A percentile compares a stretch with the other conserved stretches of the same genome.
Evolutionary conservation across 1,140 invertebrate genomes (phyloP).

Genomic region (Brachionus angularis): DNA sequence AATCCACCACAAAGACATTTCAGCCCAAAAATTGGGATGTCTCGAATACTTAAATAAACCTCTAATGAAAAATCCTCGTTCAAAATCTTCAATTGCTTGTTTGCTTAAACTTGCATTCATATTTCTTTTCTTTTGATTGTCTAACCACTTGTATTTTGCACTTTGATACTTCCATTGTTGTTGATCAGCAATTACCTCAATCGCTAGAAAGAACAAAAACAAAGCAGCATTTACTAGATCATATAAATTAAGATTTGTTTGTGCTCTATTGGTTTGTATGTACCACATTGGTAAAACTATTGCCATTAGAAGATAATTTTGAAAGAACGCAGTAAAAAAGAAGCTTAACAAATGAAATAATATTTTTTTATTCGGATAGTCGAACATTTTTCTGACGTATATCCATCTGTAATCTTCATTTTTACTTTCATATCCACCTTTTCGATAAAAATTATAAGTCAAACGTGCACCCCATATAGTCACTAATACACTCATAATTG

Average conservation of each 20-base stretch:
- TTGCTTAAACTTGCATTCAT: not conserved
- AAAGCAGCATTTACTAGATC: not conserved
- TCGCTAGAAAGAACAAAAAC: not conserved
- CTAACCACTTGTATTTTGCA: constrained; percentile 3
- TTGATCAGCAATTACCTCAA: constrained; percentile 33
- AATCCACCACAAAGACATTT: constrained; percentile 33
- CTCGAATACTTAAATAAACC: constrained; percentile 43
- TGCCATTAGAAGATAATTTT: constrained; percentile 32
- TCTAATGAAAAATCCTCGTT: constrained; percentile 33
- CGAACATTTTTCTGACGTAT: constrained; percentile 35
- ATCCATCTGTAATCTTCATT: constrained; percentile 40
- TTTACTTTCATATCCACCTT: constrained; percentile 22
- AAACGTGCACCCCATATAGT: constrained; percentile 31
- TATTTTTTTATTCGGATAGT: constrained; percentile 21
- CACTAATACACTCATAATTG: not conserved
- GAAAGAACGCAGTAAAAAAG: constrained; percentile 12
- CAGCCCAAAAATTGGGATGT: constrained; percentile 42
- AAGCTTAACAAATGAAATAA: constrained; percentile 39
- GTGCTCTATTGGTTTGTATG: not conserved
- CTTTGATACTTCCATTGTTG: constrained; percentile 40
- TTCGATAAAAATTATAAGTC: constrained; percentile 33
- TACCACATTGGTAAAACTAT: constrained; percentile 29
- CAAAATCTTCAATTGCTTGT: constrained; percentile 7
- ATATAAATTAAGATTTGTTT: not conserved
- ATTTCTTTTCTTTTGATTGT: not conserved